Evolutionary conservation across 2,888 invertebrate species (phyloP), one percentile per base, ranked within the genome.

Genomic region (Cosmopolites sordidus): DNA sequence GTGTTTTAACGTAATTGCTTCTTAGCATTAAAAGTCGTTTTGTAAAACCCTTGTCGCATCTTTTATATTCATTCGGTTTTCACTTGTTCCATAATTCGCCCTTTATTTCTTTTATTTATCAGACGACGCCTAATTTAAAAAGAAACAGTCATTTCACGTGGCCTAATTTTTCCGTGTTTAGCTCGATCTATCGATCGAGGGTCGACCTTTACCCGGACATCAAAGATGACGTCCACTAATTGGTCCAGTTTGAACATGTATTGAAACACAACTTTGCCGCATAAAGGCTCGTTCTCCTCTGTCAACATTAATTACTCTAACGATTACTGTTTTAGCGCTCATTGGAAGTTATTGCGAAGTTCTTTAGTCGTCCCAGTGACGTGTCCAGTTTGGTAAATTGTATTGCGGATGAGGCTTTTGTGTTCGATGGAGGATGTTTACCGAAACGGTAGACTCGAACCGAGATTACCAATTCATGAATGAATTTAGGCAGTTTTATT

Each of bases 291-390:
- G 54, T 45, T 48, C 52, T 41, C 50, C 45, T 58, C 44, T 48
- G 51, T 51, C 44, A 52, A 52, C 52, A 56, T 51, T 50, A 56
- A 56, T 56, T 56, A 56, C 52, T 52, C 38, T 56, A 56, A 56
- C 52, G 52, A 52, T 52, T 49, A 47, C 51, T 43, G 51, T 47
- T 45, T 45, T 41, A 42, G 33, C 46, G 46, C 38, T 50, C 49
- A 22, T 22, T 22, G 22, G 48, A 41, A 53, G 30, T 53, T 53
- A 44, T 39, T 47, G 47, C 47, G 14, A 38, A 43, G 52, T 47
- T 48, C 40, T 43, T 43, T 37, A 48, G 39, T 48, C 8, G 33
- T 22, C n/a, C 3, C 33, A 33, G 33, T 4, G n/a, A 33, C 33
- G 2, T 6, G 33, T 12, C 22, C 22, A 8, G 22, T 22, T 33